Conservation (phyloP, 92 coral and sea anemone species). For the Parazoanthus swiftii region DNA sequence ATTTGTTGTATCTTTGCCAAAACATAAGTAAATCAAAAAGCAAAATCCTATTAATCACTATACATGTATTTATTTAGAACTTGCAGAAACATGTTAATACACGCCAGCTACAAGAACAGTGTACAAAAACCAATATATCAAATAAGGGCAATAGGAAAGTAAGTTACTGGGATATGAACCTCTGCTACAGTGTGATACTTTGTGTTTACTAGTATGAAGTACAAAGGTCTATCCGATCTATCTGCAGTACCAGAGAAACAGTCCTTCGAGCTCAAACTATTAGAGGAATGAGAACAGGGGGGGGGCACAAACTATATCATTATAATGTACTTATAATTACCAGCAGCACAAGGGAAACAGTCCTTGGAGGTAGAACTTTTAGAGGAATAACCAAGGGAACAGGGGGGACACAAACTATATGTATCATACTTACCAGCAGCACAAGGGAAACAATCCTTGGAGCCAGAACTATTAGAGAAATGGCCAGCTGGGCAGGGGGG, state of each 20-base stretch:
- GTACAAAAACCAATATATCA: no score
- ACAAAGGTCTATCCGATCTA: no score
- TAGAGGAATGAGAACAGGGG: background rate
- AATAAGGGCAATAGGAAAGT: no score
- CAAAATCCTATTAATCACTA: background rate
- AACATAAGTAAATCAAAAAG: background rate
- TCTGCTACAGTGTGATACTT: no score
- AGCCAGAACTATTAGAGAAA: background rate
- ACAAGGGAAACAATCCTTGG: background rate
- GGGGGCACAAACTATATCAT: no score
- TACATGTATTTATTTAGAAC: background rate
- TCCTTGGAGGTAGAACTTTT: no score
- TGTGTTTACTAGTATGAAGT: background rate
- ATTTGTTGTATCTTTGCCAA: background rate
- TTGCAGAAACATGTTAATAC: background rate
- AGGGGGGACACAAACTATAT: background rate
- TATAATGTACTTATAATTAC: background rate
- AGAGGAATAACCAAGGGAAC: background rate
- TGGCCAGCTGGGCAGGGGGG: background rate
- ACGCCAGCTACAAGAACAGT: no score
- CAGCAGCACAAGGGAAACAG: background rate
- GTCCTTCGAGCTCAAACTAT: no score
- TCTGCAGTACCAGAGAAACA: no score
- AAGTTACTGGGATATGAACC: no score
- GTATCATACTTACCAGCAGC: constrained; percentile 2